Evolutionary conservation across 2,888 invertebrate species (phyloP).

Genomic region (Anodontia alba): DNA sequence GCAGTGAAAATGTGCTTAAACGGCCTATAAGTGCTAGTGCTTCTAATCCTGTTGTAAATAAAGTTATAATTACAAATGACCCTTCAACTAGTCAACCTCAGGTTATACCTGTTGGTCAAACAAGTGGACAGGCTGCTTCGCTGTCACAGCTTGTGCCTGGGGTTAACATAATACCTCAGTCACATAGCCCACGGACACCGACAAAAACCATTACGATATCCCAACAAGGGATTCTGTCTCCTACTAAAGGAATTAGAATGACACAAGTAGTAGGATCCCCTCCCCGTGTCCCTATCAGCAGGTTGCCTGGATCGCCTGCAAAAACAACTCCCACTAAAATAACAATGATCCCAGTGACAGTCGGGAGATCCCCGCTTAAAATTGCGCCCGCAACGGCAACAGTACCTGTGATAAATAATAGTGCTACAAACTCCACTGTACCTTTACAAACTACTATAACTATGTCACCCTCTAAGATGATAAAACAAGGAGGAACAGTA

Average conservation of each 20-base stretch:
- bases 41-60: conserved; percentile 77
- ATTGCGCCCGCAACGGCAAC: conserved; percentile 83
- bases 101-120: conserved; percentile 70
- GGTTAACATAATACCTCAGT: conserved; percentile 53
- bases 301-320: conserved; percentile 82
- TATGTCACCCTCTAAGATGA: conserved; percentile 83
- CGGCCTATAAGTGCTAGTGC: conserved; percentile 19
- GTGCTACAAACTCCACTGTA: conserved; percentile 78
- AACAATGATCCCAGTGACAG: conserved; percentile 86
- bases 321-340: conserved; percentile 86
- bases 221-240: conserved; percentile 86
- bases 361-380: conserved; percentile 90
- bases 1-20: conserved; percentile 9
- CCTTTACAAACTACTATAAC: conserved; percentile 63
- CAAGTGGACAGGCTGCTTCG: conserved; percentile 58
- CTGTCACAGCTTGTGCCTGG: conserved; percentile 40
- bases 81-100: conserved; percentile 80
- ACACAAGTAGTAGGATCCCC: conserved; percentile 74
- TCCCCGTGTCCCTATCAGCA: conserved; percentile 76
- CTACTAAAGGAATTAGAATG: conserved; percentile 74
- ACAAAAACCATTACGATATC: conserved; percentile 89
- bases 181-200: conserved; percentile 70
- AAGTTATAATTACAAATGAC: conserved; percentile 84
- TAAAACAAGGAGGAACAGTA: conserved; percentile 78
- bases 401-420: conserved; percentile 68